Base-by-base conservation (phyloP, 2,888 invertebrate species). In the Dugesia japonica region DNA sequence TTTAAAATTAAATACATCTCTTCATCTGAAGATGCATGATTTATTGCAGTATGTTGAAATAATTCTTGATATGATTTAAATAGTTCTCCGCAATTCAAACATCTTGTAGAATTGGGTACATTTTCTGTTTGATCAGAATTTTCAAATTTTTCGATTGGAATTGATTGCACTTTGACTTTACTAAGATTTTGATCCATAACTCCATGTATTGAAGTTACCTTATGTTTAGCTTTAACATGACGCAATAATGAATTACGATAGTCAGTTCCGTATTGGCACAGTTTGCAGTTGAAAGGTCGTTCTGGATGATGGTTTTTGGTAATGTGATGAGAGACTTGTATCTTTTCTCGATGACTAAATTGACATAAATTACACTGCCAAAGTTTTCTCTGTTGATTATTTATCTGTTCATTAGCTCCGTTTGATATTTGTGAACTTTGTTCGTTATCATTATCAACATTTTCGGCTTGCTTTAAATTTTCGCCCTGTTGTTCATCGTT, bases 201-300 rank as follows among this genome's bases (percentile, higher is more conserved):
- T n/a, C n/a, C 26, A 20, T 80, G 87, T 87, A 28, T 84, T 83
- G 80, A 87, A 86, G 23, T 38, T 26, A 74, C 75, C 7, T 56
- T 27, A 26, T 80, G 83, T 76, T 78, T 79, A 73, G 78, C 76
- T 33, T 78, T 79, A 26, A 80, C 79, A 76, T 85, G 85, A 1
- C 83, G 80, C 42, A 83, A 81, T 20, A 85, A 81, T 1, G 83
- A 83, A 78, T 83, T 82, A 75, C 82, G 81, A 80, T 84, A 85
- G 77, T 84, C 84, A 28, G 84, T 83, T 28, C 82, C 80, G 74
- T 83, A 81, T 7, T 82, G 82, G 80, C 86, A 86, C 4, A 82
- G 78, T 1, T 81, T 80, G 79, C 85, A 85, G 72, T 71, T 74
- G 78, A 79, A 81, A 20, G 79, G 79, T 38, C 79, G 79, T 26